Percentiles rank a stretch among this genome's conserved stretches.
Evolutionary conservation across 2,888 invertebrate genomes (phyloP).

Genomic region (Eretmocerus hayati): DNA sequence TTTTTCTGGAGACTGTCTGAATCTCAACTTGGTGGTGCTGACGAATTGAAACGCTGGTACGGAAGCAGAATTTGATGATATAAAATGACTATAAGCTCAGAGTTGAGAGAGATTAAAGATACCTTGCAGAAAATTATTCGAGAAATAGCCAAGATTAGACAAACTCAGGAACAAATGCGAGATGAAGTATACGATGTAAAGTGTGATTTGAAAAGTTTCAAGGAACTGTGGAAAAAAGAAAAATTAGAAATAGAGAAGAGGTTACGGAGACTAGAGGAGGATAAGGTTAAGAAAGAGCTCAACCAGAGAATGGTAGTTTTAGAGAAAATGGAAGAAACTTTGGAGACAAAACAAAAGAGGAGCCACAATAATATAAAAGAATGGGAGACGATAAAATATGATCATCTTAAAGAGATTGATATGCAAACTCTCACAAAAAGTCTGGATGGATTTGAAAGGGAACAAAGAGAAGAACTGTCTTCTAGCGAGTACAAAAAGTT

Average conservation of each 20-base stretch:
- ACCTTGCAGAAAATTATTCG: constrained; percentile 11
- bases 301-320: constrained; percentile 3
- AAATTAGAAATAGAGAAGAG: constrained; percentile 13
- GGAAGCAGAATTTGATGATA: too few species aligned
- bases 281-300: constrained; percentile 7
- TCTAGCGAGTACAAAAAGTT: too few species aligned
- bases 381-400: too few species aligned
- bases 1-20: too few species aligned
- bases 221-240: constrained; percentile 12
- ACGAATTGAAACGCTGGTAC: too few species aligned
- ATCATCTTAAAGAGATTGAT: too few species aligned
- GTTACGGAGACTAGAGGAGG: constrained; percentile 12
- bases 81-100: too few species aligned
- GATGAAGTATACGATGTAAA: constrained; percentile 17
- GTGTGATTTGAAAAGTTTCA: constrained; percentile 10
- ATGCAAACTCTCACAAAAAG: too few species aligned
- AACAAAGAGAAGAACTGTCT: too few species aligned
- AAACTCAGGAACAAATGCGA: constrained; percentile 15
- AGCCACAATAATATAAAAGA: constrained; percentile 3
- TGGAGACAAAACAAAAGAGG: constrained; percentile 9
- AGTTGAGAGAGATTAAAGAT: too few species aligned
- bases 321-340: constrained; percentile 9
- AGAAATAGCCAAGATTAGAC: constrained; percentile 8
- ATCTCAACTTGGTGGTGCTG: too few species aligned
- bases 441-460: too few species aligned